Evolutionary conservation across 2,888 invertebrate genomes (phyloP), one percentile per base, ranked within the genome.

Genomic region (Acrocyrtus sp.): DNA sequence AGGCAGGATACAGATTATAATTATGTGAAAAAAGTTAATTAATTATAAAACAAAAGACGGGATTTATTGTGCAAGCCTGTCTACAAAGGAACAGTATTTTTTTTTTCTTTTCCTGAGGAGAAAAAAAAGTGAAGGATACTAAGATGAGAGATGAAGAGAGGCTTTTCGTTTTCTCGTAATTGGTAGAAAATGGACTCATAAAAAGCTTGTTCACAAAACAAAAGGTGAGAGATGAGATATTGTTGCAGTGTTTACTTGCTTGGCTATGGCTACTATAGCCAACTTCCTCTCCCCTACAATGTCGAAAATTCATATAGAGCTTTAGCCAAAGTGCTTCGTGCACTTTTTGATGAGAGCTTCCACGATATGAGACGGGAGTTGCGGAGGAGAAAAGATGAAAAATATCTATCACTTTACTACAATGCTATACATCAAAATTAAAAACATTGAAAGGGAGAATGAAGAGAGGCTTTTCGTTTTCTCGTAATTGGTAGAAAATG

Each of bases 1-100:
- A 57, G 57, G 41, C 66, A 56, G 22, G 48, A 57, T 48, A 26
- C 26, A 17, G 57, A 65, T 57, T 57, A 50, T 50, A 66, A 57
- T 66, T 57, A 50, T 66, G 66, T 19, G 57, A 66, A 65, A 65
- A 66, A 66, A 66, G 57, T 65, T 56, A 65, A 66, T 57, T 66
- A 66, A 66, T 66, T 66, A 66, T 56, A 54, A 65, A 27, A 56
- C 43, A 65, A 65, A 56, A n/a, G 34, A 34, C 63, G 56, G 56
- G 24, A 47, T 41, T 50, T 41, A 27, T 29, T n/a, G n/a, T n/a
- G n/a, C n/a, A n/a, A n/a, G 27, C 34, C 21, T 34, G 34, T 50
- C 21, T 4, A 51, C 45, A 56, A 29, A 34, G 24, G 50, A 29
- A 29, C n/a, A n/a, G n/a, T n/a, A n/a, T n/a, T n/a, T n/a, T n/a